phyloP scores from a whole-genome alignment of 2,888 invertebrate genomes.

The Trachelus stipa region DNA sequence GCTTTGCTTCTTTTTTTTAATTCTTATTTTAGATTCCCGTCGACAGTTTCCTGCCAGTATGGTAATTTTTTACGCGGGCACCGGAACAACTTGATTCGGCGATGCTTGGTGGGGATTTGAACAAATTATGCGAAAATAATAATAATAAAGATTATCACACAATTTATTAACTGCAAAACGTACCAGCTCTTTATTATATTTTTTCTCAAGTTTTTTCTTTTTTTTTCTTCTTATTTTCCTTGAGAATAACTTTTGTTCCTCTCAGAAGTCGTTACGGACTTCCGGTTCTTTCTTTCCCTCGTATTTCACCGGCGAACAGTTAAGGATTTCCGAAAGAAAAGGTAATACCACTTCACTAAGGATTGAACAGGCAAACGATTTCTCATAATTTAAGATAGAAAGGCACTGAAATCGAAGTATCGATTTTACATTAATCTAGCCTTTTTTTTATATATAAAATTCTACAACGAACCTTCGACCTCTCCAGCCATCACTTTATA shows the following conservation, averaged over 20 bases:
- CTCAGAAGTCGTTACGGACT: background rate
- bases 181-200: background rate
- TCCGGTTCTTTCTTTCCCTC: background rate
- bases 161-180: background rate
- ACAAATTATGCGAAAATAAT: background rate
- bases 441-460: background rate
- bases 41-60: no score
- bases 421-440: background rate
- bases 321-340: background rate
- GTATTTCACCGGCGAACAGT: background rate
- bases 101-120: no score
- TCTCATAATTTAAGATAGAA: background rate
- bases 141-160: no score
- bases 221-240: no score
- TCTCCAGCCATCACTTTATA: background rate
- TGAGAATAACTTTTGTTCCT: background rate
- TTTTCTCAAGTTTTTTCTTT: background rate
- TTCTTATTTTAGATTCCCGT: no score
- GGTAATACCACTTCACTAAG: background rate
- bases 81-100: no score
- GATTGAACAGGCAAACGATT: background rate
- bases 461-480: background rate
- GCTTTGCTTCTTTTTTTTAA: no score
- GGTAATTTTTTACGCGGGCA: no score
- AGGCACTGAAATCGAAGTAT: background rate